Evolutionary conservation across 2,113 vertebrate species (phyloP), one percentile per base, ranked within the genome.

Genomic region (Genyomyrus donnyi): DNA sequence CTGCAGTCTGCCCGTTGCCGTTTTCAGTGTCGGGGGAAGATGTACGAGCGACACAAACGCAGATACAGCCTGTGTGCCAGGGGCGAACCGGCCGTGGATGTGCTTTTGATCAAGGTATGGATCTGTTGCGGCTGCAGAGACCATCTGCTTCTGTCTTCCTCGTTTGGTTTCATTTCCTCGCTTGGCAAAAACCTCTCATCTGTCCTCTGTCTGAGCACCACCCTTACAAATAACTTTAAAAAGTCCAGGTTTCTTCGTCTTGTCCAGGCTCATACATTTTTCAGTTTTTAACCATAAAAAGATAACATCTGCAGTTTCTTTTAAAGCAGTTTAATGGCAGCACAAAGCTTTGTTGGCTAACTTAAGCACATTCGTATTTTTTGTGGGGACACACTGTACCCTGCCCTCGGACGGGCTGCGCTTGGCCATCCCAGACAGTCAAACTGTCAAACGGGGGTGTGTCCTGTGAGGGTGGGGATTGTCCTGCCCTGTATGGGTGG

Each of bases 1-100:
- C 92, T 93, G 95, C 95, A 94, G 94, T 93, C 92, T 92, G 58
- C 91, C 70, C 94, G 90, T 66, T 48, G 89, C 0, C 66, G 90
- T 91, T 45, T 62, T 17, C 89, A 90, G 88, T 80, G 90, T 88
- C 85, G 91, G 94, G 87, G 92, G 94, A 97, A 94, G 91, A 99
- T 99, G 98, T 99, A 99, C 7, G 98, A 99, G 31, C 96, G 98
- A 90, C 96, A 99, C 94, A 99, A 96, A 95, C 95, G 98, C 95
- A 96, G 98, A 89, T 99, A 99, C 94, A 99, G 98, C 93, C 94
- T 99, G 70, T 98, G 97, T 56, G 97, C 97, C 94, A 98, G 96
- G 93, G 97, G 97, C 90, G 97, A 98, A 93, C 96, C 97, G 92
- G 94, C 96, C 31, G 96, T 97, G 91, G 98, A 99, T 89, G 98